Evolutionary conservation across 2,113 vertebrate genomes (phyloP).

Genomic region (Uropsilus gracilis): DNA sequence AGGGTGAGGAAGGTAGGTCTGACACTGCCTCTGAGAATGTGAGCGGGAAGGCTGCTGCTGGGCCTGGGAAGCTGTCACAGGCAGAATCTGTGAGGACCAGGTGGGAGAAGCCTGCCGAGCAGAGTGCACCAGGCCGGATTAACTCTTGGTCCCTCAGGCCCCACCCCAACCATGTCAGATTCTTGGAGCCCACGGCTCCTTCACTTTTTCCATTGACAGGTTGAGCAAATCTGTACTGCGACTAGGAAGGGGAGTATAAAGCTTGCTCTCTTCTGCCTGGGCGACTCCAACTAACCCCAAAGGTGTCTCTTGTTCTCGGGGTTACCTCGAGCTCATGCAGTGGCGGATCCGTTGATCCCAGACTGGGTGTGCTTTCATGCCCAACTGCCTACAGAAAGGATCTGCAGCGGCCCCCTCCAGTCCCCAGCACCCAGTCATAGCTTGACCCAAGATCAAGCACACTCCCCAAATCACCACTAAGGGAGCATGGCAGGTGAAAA

Average conservation of each 20-base stretch:
- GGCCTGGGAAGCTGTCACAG: not conserved
- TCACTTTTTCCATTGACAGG: not conserved
- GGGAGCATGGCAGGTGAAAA: not conserved
- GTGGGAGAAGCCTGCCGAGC: not conserved
- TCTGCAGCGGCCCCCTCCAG: accelerated
- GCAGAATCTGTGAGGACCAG: not conserved
- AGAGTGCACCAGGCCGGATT: too few species aligned
- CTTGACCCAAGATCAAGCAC: not conserved
- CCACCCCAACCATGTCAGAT: too few species aligned
- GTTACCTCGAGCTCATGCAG: too few species aligned
- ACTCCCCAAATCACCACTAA: not conserved
- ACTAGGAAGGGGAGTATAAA: too few species aligned
- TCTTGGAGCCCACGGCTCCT: not conserved
- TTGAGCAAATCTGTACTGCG: too few species aligned
- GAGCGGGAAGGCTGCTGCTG: not conserved
- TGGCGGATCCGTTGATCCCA: not conserved
- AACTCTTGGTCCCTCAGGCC: too few species aligned
- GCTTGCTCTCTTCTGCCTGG: not conserved
- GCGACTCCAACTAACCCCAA: not conserved
- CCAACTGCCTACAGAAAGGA: accelerated
- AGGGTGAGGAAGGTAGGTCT: not conserved
- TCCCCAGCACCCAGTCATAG: not conserved
- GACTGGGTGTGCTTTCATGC: too few species aligned
- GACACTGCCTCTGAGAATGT: not conserved
- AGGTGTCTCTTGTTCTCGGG: not conserved